A percentile compares a stretch with the other conserved stretches of the same genome.
Conservation (phyloP, 2,888 invertebrate species). For the Zaprionus bogoriensis region DNA sequence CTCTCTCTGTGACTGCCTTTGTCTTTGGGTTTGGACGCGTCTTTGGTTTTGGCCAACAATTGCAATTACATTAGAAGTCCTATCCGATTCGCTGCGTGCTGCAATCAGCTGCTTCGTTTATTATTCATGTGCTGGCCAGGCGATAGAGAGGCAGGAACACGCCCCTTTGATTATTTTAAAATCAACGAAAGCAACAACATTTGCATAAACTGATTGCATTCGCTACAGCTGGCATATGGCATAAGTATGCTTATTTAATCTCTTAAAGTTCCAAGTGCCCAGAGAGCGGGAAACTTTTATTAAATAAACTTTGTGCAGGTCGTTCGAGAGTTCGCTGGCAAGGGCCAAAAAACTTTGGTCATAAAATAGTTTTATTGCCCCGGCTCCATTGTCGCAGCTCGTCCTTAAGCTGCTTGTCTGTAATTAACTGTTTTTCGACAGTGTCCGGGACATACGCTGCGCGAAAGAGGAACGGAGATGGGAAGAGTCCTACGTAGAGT, state of each 20-base stretch:
- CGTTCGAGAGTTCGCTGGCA: constrained; percentile 8
- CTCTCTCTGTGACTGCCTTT: constrained; percentile 25
- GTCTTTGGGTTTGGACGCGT: constrained; percentile 4
- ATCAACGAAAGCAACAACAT: constrained; percentile 54
- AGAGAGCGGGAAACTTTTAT: constrained; percentile 59
- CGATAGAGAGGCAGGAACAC: constrained; percentile 4
- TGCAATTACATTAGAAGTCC: constrained; percentile 63
- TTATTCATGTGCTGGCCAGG: constrained; percentile 56
- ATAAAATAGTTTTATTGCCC: constrained; percentile 73
- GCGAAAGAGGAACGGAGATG: background rate
- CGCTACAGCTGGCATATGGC: background rate
- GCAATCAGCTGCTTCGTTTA: constrained; percentile 53
- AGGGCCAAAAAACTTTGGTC: constrained; percentile 51
- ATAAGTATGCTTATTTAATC: constrained; percentile 44
- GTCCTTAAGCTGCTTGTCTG: constrained; percentile 63
- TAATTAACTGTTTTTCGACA: constrained; percentile 69
- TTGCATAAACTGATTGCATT: constrained; percentile 73
- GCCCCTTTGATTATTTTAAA: constrained; percentile 67
- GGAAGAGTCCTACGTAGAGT: background rate
- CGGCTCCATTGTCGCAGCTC: constrained; percentile 52
- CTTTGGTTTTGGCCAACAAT: constrained; percentile 30
- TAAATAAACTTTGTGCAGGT: constrained; percentile 54
- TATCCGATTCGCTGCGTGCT: constrained; percentile 29
- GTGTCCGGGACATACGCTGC: constrained; percentile 19
- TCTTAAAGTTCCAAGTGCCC: constrained; percentile 48